Conservation (phyloP, 2,113 vertebrate species). For the Plestiodon gilberti region DNA sequence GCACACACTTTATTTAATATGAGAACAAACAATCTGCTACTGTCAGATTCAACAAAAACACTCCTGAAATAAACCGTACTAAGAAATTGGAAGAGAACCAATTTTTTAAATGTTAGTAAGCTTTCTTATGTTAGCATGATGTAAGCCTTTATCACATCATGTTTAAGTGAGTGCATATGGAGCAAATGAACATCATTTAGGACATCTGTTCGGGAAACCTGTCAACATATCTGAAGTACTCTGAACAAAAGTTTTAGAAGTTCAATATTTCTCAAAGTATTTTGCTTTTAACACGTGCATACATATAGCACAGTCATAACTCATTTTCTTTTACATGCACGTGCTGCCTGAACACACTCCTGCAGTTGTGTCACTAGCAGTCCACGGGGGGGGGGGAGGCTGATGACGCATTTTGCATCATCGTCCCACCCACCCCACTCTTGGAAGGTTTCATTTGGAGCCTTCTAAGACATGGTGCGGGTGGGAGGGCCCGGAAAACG, state of each 20-base stretch:
- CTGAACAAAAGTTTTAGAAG: neutral
- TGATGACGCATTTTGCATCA: no score
- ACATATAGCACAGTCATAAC: neutral
- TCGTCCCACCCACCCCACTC: no score
- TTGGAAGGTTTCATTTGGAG: no score
- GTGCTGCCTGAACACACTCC: no score
- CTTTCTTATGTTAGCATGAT: neutral
- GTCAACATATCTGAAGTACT: neutral
- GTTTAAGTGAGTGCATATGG: neutral
- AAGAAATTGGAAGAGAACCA: neutral
- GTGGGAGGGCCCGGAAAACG: no score
- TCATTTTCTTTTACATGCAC: neutral
- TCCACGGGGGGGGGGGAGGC: no score
- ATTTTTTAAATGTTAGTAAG: neutral
- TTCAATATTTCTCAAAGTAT: neutral
- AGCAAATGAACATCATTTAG: neutral
- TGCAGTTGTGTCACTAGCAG: no score
- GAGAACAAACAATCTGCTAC: neutral
- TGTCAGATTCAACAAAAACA: neutral
- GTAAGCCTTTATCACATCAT: neutral
- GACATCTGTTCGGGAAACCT: neutral
- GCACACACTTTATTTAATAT: neutral
- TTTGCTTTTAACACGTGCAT: neutral
- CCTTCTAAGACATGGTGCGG: no score
- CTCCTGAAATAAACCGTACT: neutral